phyloP scores from a whole-genome alignment of 2,888 invertebrate species.

The Arctia plantaginis region DNA sequence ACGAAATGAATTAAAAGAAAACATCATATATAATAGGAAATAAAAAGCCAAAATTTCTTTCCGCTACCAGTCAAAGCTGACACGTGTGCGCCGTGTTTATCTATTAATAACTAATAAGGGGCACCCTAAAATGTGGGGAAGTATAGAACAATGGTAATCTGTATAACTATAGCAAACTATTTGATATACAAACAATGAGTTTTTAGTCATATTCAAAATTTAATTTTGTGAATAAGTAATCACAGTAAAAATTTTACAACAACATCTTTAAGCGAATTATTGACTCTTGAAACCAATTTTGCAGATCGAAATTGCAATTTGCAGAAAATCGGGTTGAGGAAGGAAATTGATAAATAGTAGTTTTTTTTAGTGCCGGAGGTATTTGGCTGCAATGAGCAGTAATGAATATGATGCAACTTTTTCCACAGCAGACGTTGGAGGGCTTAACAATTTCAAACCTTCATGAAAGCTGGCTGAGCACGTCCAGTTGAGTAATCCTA shows the following conservation, averaged over 20 bases:
- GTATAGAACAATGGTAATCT: conserved; percentile 47
- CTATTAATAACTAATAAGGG: conserved; percentile 76
- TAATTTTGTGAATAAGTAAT: not conserved
- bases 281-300: not conserved
- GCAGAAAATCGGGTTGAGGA: not conserved
- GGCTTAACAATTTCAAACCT: not conserved
- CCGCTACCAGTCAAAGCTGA: conserved; percentile 10
- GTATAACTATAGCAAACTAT: not conserved
- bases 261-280: not conserved
- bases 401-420: too few species aligned
- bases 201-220: not conserved
- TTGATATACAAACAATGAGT: not conserved
- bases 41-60: not conserved
- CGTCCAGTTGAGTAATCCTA: not conserved
- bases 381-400: too few species aligned
- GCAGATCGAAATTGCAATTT: not conserved
- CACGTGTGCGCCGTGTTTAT: conserved; percentile 63
- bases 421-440: too few species aligned
- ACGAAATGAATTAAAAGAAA: not conserved
- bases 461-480: not conserved
- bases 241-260: too few species aligned
- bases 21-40: not conserved
- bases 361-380: too few species aligned
- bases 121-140: conserved; percentile 48
- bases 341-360: too few species aligned